phyloP scores from a whole-genome alignment of 2,797 vertebrate genomes.

The Lophura swinhoii region DNA sequence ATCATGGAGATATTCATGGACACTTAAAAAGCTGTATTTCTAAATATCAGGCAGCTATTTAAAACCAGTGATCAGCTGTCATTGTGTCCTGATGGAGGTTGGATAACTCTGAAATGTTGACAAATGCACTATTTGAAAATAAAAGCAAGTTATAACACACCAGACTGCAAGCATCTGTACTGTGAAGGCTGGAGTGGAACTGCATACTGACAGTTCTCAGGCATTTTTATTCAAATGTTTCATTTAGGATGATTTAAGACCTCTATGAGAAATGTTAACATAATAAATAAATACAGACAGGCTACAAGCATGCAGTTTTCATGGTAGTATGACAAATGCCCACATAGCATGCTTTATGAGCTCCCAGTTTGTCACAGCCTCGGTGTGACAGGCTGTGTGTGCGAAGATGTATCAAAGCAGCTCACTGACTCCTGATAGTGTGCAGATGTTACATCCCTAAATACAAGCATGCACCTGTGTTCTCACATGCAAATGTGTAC shows the following conservation, averaged over 20 bases:
- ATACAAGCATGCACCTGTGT: neutral
- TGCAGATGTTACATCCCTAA: neutral
- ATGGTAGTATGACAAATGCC: neutral
- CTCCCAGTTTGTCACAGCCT: neutral
- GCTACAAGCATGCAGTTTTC: neutral
- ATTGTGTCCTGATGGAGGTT: constrained; percentile 39
- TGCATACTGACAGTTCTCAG: neutral
- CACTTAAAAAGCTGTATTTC: constrained; percentile 34
- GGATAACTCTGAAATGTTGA: constrained; percentile 48
- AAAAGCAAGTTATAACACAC: constrained; percentile 61
- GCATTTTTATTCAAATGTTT: constrained; percentile 33
- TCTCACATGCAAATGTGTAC: fast-evolving
- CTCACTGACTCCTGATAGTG: neutral
- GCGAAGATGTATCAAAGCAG: neutral
- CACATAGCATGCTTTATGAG: neutral
- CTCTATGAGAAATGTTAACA: neutral
- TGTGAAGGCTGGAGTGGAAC: constrained; percentile 47
- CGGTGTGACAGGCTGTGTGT: neutral
- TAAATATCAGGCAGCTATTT: constrained; percentile 67
- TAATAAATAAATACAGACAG: constrained; percentile 4
- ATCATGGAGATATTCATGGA: constrained; percentile 20
- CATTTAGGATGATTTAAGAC: constrained; percentile 30
- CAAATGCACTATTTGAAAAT: constrained; percentile 65
- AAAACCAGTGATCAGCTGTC: constrained; percentile 63
- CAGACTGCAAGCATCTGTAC: constrained; percentile 68